A percentile compares a stretch with the other conserved stretches of the same genome.
These are phyloP conservation scores for Lycia hirtaria DNA, from an alignment of 2,888 invertebrate genomes.

Conservation along the genomic window DNA sequence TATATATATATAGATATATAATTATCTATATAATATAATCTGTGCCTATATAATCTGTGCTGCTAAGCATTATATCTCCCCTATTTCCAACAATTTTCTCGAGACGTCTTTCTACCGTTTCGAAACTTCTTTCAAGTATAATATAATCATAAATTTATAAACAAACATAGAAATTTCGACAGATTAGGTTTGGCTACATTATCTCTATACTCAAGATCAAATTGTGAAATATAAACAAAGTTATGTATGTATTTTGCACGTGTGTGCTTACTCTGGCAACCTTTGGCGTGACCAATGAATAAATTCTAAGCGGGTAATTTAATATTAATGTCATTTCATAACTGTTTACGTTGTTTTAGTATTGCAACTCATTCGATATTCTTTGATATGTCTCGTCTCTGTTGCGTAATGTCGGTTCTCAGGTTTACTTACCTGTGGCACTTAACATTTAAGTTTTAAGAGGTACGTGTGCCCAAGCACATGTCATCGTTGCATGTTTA, in stretches of 20 bases:
- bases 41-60: no score
- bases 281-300: conserved; percentile 1
- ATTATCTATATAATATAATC: no score
- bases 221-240: background rate
- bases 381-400: background rate
- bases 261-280: background rate
- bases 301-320: background rate
- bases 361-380: conserved; percentile 1
- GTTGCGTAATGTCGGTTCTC: background rate
- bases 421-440: background rate
- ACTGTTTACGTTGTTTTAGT: background rate
- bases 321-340: conserved; percentile 2
- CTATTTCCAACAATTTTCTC: no score
- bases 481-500: no score
- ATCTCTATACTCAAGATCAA: background rate
- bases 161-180: background rate
- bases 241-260: conserved; percentile 2
- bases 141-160: no score
- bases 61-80: no score
- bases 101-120: no score
- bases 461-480: background rate
- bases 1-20: no score
- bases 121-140: no score
- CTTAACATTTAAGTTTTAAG: conserved; percentile 12
- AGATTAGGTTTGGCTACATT: background rate